Conservation (phyloP, 1,140 invertebrate genomes). For the Drosophila sucinea region DNA sequence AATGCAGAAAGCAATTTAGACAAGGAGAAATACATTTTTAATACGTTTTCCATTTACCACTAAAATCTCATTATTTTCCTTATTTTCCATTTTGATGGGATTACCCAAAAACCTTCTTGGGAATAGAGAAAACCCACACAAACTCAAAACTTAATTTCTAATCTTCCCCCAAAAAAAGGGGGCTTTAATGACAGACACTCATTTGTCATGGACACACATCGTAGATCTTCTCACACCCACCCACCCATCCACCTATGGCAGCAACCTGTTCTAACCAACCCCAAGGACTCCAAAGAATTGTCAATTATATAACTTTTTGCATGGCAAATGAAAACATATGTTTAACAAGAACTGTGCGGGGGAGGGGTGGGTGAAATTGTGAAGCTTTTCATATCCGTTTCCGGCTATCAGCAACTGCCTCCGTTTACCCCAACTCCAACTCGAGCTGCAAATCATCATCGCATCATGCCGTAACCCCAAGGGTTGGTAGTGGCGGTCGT, state of each 20-base stretch:
- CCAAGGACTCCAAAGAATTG: constrained; percentile 50
- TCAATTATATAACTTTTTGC: constrained; percentile 81
- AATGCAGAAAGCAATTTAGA: no score
- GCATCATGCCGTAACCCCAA: constrained; percentile 11
- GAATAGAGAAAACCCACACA: constrained; percentile 18
- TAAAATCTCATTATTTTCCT: constrained; percentile 7
- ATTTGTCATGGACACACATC: constrained; percentile 63
- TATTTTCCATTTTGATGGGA: no score
- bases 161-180: constrained; percentile 32
- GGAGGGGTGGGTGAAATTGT: neutral
- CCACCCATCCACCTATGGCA: constrained; percentile 45
- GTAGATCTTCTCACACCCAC: constrained; percentile 60
- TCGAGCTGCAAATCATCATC: constrained; percentile 9
- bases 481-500: constrained; percentile 40
- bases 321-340: constrained; percentile 81
- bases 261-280: constrained; percentile 37
- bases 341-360: constrained; percentile 60
- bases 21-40: neutral
- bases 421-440: neutral
- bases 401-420: constrained; percentile 65
- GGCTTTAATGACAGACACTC: constrained; percentile 44
- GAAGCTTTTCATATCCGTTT: constrained; percentile 73
- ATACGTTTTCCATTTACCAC: neutral
- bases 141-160: constrained; percentile 41
- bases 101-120: neutral